A percentile compares a stretch with the other conserved stretches of the same genome.
phyloP scores from a whole-genome alignment of 1,140 invertebrate species.

The Thalassaphorura encarpata region DNA sequence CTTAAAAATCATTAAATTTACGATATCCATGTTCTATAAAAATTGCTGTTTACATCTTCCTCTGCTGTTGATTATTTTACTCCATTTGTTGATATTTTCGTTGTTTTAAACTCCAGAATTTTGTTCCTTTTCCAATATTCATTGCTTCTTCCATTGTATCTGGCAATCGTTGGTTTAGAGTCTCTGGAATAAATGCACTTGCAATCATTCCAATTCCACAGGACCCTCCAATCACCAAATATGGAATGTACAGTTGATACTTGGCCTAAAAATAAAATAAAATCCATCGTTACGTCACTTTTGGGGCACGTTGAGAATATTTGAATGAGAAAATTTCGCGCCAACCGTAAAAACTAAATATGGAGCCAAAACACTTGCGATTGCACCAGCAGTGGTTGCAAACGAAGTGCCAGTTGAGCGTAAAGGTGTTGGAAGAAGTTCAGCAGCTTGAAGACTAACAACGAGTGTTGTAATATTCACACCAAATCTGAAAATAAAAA shows the following conservation, averaged over 20 bases:
- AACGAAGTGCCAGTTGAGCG: slow-evolving; percentile 53
- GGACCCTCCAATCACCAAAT: slow-evolving; percentile 32
- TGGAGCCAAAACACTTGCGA: slow-evolving; percentile 41
- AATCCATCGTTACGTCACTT: too few relatives aligned
- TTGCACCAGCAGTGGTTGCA: slow-evolving; percentile 48
- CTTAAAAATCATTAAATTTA: too few relatives aligned
- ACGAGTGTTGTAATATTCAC: slow-evolving; percentile 39
- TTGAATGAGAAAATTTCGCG: too few relatives aligned
- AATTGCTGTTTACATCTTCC: too few relatives aligned
- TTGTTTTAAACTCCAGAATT: slow-evolving; percentile 33
- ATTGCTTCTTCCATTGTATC: slow-evolving; percentile 37
- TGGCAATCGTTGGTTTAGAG: slow-evolving; percentile 22
- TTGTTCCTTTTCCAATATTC: slow-evolving; percentile 35
- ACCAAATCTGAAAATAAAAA: slow-evolving; percentile 35
- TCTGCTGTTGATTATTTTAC: too few relatives aligned
- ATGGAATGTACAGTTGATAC: slow-evolving; percentile 26
- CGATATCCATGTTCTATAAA: too few relatives aligned
- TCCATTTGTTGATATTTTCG: too few relatives aligned
- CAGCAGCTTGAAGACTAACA: slow-evolving; percentile 46
- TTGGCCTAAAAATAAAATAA: slow-evolving; percentile 3
- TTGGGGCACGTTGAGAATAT: too few relatives aligned
- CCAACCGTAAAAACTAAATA: slow-evolving; percentile 44
- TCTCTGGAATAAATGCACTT: slow-evolving; percentile 37
- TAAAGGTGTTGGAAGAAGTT: slow-evolving; percentile 56
- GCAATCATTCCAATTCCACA: slow-evolving; percentile 33